phyloP scores from a whole-genome alignment of 2,113 vertebrate species.

The Rhagologus leucostigma region DNA sequence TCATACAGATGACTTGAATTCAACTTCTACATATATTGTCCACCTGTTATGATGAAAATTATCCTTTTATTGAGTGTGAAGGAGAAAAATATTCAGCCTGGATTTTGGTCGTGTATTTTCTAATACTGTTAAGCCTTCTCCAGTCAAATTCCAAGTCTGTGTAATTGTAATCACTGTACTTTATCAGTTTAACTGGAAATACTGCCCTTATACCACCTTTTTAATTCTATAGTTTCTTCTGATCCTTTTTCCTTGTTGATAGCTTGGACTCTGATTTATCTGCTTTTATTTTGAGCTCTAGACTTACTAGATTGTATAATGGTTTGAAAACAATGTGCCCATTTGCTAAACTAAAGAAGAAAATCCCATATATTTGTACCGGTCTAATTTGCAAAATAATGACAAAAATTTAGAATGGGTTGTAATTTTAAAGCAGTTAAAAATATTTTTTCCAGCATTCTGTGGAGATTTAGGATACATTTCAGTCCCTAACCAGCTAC shows the following conservation, averaged over 20 bases:
- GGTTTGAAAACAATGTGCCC: not conserved
- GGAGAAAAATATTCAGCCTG: not conserved
- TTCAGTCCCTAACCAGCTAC: not conserved
- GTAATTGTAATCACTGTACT: not conserved
- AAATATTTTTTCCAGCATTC: not conserved
- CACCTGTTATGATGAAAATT: not conserved
- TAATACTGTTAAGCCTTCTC: not conserved
- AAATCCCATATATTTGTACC: not conserved
- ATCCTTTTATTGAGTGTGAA: not conserved
- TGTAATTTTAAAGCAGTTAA: not conserved
- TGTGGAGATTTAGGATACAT: not conserved
- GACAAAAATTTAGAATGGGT: not conserved
- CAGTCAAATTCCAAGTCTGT: not conserved
- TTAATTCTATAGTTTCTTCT: not conserved
- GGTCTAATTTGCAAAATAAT: not conserved
- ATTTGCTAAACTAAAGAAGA: not conserved
- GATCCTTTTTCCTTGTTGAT: not conserved
- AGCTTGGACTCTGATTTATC: not conserved
- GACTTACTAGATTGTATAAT: not conserved
- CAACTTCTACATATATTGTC: not conserved
- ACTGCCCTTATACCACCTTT: not conserved
- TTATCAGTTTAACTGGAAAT: not conserved
- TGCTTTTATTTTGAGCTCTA: not conserved
- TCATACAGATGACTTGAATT: not conserved
- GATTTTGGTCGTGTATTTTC: not conserved